Conservation (phyloP, 2,797 vertebrate genomes). For the Staurois parvus region DNA sequence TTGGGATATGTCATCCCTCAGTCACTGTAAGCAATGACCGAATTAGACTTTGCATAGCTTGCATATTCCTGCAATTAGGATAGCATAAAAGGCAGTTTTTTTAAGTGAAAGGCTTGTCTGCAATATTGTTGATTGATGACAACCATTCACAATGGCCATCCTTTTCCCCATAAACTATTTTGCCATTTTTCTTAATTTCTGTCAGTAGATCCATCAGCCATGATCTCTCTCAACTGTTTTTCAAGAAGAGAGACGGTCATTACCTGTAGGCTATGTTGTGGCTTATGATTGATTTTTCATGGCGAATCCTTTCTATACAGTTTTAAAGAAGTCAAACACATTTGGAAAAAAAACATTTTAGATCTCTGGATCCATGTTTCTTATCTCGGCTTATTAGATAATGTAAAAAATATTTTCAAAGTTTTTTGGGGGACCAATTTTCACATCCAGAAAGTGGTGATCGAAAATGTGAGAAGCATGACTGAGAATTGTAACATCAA, state of each 20-base stretch:
- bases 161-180: constrained; percentile 13
- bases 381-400: too few species aligned
- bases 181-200: constrained; percentile 50
- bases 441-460: too few species aligned
- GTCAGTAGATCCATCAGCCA: constrained; percentile 9
- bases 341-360: too few species aligned
- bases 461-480: too few species aligned
- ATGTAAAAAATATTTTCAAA: too few species aligned
- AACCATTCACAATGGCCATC: constrained; percentile 10
- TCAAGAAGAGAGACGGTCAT: neutral
- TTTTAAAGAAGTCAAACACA: too few species aligned
- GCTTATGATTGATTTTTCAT: constrained; percentile 23
- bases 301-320: neutral
- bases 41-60: constrained; percentile 29
- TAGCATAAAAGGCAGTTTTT: constrained; percentile 16
- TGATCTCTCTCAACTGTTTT: constrained; percentile 1
- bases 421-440: too few species aligned
- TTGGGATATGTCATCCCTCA: neutral
- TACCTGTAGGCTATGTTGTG: neutral
- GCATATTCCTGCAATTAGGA: constrained; percentile 48
- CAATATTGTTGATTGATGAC: constrained; percentile 35
- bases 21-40: constrained; percentile 7
- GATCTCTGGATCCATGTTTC: too few species aligned
- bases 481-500: too few species aligned
- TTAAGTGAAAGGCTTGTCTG: constrained; percentile 24